A percentile compares a stretch with the other conserved stretches of the same genome.
phyloP scores from a whole-genome alignment of 2,113 vertebrate genomes.

The Saimiri boliviensis region DNA sequence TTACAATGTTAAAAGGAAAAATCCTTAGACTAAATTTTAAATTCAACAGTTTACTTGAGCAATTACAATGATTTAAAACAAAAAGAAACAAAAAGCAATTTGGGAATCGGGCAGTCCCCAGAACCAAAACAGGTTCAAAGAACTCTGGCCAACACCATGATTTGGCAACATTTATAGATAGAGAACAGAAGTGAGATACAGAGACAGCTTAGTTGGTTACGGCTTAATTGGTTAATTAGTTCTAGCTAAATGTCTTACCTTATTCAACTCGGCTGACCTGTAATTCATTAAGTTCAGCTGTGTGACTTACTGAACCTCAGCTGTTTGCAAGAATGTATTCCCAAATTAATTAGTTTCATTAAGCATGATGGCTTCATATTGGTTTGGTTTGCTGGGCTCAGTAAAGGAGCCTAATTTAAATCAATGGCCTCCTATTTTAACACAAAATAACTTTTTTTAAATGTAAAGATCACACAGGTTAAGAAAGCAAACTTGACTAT shows the following conservation, averaged over 20 bases:
- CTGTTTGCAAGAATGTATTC: background rate
- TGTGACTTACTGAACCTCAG: background rate
- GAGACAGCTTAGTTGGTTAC: background rate
- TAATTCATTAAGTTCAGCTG: background rate
- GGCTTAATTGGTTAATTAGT: background rate
- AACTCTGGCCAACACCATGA: background rate
- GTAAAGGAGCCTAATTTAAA: background rate
- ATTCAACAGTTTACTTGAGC: background rate
- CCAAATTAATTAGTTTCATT: background rate
- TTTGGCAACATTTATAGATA: background rate
- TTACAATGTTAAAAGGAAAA: background rate
- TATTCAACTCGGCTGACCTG: constrained; percentile 31
- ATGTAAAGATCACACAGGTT: background rate
- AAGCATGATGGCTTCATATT: background rate
- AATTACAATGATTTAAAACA: background rate
- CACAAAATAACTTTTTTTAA: background rate
- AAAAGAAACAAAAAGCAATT: too few species aligned
- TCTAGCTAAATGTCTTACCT: background rate
- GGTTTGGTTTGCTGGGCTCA: background rate
- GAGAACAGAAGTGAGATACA: background rate
- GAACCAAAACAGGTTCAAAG: background rate
- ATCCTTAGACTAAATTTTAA: background rate
- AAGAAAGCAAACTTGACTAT: background rate
- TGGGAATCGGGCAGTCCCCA: background rate
- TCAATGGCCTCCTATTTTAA: background rate